Evolutionary conservation across 2,797 vertebrate genomes (phyloP).

Genomic region (Gallinago nigripennis): DNA sequence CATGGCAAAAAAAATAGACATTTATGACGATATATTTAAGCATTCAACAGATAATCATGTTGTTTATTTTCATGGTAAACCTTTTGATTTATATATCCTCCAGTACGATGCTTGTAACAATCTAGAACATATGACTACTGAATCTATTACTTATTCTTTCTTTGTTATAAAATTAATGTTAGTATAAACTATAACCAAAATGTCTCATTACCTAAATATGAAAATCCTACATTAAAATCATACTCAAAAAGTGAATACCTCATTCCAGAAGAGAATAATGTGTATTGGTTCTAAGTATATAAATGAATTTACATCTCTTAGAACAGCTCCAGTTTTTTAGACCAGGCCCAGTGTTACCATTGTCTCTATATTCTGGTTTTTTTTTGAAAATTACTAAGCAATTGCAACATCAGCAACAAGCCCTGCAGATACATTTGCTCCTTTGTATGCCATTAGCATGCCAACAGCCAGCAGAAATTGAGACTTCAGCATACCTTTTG

Average conservation of each 20-base stretch:
- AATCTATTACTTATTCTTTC: not conserved
- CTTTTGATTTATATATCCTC: not conserved
- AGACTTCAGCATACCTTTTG: not conserved
- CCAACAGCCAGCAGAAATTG: not conserved
- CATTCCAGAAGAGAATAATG: not conserved
- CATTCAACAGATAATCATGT: not conserved
- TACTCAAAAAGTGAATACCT: not conserved
- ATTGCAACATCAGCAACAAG: not conserved
- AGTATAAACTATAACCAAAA: not conserved
- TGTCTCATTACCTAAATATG: not conserved
- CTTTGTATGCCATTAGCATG: not conserved
- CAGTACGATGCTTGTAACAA: not conserved
- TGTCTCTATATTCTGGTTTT: not conserved
- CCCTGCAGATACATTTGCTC: not conserved
- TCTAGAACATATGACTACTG: not conserved
- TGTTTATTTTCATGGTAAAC: not conserved
- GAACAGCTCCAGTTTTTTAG: not conserved
- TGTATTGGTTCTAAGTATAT: not conserved
- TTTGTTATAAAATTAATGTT: not conserved
- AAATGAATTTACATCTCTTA: not conserved
- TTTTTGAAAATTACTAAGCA: not conserved
- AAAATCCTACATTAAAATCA: not conserved
- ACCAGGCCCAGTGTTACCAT: not conserved
- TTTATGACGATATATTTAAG: not conserved
- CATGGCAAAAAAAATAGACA: not conserved